phyloP scores from a whole-genome alignment of 1,140 invertebrate genomes.

The Pseudomyrmex dendroicus region DNA sequence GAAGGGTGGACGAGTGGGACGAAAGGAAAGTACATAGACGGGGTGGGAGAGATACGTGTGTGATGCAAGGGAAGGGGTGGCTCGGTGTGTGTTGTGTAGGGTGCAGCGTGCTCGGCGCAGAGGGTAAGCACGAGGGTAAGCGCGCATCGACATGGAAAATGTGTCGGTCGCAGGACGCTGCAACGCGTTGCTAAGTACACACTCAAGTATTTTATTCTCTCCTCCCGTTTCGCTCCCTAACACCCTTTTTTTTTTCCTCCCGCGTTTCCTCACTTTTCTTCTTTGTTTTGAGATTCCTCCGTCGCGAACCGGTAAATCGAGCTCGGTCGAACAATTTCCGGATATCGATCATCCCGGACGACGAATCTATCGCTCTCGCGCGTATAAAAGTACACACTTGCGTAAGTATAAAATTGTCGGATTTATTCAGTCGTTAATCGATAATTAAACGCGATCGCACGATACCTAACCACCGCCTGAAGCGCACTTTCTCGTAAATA shows the following conservation, averaged over 20 bases:
- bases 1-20: conserved; percentile 58
- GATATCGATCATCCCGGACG: not conserved
- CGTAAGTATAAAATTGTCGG: not conserved
- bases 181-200: conserved; percentile 27
- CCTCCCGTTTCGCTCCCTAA: not conserved
- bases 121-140: conserved; percentile 61
- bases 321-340: not conserved
- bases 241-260: not conserved
- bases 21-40: conserved; percentile 9
- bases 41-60: not conserved
- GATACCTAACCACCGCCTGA: not conserved
- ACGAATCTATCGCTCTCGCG: conserved; percentile 2
- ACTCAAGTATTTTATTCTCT: not conserved
- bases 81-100: conserved; percentile 18
- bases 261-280: not conserved
- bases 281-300: not conserved
- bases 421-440: conserved; percentile 32
- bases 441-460: not conserved
- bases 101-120: conserved; percentile 49
- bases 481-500: conserved; percentile 35
- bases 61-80: conserved; percentile 53
- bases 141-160: conserved; percentile 71
- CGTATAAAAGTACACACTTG: not conserved
- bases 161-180: conserved; percentile 53
- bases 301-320: not conserved